Evolutionary conservation across 2,113 vertebrate genomes (phyloP).

Genomic region (Chionis minor): DNA sequence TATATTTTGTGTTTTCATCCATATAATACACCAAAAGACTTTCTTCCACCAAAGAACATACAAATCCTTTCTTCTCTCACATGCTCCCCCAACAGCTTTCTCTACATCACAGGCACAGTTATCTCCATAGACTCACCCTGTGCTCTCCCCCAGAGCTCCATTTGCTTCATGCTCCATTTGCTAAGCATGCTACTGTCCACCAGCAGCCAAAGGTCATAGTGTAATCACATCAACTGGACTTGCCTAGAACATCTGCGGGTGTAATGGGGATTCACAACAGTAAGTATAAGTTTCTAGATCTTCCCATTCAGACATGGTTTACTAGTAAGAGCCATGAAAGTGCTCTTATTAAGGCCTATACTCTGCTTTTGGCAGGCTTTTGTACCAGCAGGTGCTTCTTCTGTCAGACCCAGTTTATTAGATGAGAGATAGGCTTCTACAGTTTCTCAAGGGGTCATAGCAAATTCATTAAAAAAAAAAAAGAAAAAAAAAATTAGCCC

Average conservation of each 20-base stretch:
- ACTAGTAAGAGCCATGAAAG: background rate
- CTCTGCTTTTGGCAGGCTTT: background rate
- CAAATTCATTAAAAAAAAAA: background rate
- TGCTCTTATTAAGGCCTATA: background rate
- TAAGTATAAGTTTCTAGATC: background rate
- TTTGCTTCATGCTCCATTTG: background rate
- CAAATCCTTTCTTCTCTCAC: background rate
- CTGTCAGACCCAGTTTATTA: background rate
- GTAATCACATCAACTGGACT: background rate
- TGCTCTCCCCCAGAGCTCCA: background rate
- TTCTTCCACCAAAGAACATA: background rate
- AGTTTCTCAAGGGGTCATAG: background rate
- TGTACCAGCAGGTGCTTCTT: background rate
- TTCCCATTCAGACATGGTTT: background rate
- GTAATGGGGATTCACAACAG: background rate
- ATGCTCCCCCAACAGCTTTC: background rate
- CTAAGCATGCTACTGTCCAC: background rate
- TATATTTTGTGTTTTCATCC: background rate
- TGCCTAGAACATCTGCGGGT: background rate
- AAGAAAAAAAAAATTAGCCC: background rate
- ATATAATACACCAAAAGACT: background rate
- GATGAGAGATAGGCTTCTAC: background rate
- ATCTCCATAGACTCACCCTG: background rate
- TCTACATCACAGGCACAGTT: background rate
- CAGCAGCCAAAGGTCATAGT: background rate